Evolutionary conservation across 2,888 invertebrate genomes (phyloP), one percentile per base, ranked within the genome.

Genomic region (Nycteola revayana): DNA sequence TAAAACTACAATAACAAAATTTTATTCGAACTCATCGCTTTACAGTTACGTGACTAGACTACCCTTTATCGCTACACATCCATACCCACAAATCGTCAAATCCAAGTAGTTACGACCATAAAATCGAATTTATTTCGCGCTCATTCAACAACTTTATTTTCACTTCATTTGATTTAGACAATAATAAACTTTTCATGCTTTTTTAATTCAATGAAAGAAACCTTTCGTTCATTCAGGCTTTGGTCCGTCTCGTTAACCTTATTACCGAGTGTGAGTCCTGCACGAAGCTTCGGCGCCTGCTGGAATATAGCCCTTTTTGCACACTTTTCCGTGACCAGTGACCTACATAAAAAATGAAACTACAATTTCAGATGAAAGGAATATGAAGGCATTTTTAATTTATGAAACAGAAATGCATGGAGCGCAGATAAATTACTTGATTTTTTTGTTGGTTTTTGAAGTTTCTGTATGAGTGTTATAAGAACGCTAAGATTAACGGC

Each of bases 221-320:
- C 69, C 66, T 67, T 66, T 64, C 60, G 52, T 72, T 73, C 74
- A 70, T 76, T 79, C 75, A 68, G 61, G 63, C 70, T 68, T 74
- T 69, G 73, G 64, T 65, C 64, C 66, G 63, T 62, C 74, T 80
- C 79, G 77, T 82, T 82, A 81, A 80, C 79, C 80, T 76, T 74
- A 79, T 81, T 78, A 81, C 72, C 60, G n/a, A 63, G 65, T 65
- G 68, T 54, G 66, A 63, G 66, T 66, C 67, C 66, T 68, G 66
- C 47, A 50, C 58, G 58, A 44, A 46, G 50, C 43, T 7, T 42
- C 39, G 53, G 44, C 40, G 37, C 30, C 33, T 39, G 35, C 30
- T 45, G 37, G 40, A 51, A 49, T 48, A 37, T 32, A 36, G 36
- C 43, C 40, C 49, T 50, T 56, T 50, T 35, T 46, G 27, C 41